A percentile compares a stretch with the other conserved stretches of the same genome.
These are phyloP conservation scores for Ispidina lecontei DNA, from an alignment of 2,797 vertebrate genomes.

Conservation along the genomic window DNA sequence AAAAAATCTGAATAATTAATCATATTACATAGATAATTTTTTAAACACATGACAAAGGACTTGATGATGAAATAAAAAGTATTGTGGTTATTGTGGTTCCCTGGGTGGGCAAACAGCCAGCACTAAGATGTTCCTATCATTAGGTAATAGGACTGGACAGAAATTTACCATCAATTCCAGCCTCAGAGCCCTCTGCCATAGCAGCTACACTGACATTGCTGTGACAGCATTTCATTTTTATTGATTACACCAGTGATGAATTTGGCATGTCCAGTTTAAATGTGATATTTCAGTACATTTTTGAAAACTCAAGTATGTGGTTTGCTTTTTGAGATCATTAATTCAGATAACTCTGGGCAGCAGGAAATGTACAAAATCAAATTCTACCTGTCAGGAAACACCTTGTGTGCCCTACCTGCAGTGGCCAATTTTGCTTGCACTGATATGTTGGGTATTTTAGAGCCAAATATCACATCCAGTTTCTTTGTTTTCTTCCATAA, in stretches of 20 bases:
- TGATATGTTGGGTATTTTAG: not conserved
- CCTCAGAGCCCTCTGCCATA: not conserved
- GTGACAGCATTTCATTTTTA: not conserved
- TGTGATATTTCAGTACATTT: not conserved
- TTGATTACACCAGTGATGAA: not conserved
- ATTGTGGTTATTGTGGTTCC: too few species aligned
- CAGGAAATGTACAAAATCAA: not conserved
- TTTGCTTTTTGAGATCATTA: not conserved
- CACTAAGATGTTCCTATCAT: not conserved
- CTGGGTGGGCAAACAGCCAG: not conserved
- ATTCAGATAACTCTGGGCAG: not conserved
- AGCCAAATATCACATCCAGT: not conserved
- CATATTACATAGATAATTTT: not conserved
- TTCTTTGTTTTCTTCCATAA: not conserved
- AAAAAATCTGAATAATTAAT: not conserved
- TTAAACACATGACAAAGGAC: not conserved
- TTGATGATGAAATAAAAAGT: not conserved
- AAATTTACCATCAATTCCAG: not conserved
- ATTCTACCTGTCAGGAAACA: not conserved
- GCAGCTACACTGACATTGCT: not conserved
- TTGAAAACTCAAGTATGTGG: not conserved
- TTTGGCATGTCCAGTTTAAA: not conserved
- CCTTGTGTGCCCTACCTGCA: not conserved
- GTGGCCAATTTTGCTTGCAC: not conserved
- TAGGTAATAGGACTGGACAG: not conserved